phyloP scores from a whole-genome alignment of 2,888 invertebrate species.

The Melanargia galathea region DNA sequence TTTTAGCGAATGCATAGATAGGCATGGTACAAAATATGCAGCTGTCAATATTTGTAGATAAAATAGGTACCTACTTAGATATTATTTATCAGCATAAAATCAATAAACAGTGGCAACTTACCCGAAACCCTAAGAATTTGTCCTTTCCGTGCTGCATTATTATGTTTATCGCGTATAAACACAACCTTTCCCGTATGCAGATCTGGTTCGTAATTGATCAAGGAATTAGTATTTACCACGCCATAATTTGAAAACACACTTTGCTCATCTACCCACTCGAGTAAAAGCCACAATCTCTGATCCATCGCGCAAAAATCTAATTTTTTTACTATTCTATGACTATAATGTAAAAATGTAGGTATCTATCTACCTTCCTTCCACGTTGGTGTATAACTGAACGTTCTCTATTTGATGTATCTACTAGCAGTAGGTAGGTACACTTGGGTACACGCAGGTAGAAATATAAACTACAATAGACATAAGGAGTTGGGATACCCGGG shows the following conservation, averaged over 20 bases:
- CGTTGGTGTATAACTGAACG: conserved; percentile 39
- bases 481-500: conserved; percentile 28
- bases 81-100: neutral
- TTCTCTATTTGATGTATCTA: conserved; percentile 18
- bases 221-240: conserved; percentile 52
- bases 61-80: neutral
- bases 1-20: too few species aligned
- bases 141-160: conserved; percentile 50
- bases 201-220: conserved; percentile 48
- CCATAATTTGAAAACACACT: conserved; percentile 56
- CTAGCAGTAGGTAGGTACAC: neutral
- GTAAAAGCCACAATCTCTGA: conserved; percentile 58
- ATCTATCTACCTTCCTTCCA: conserved; percentile 16
- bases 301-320: conserved; percentile 47
- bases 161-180: conserved; percentile 47
- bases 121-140: conserved; percentile 61
- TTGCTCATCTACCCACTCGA: conserved; percentile 61
- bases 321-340: neutral
- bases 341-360: neutral
- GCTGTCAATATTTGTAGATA: too few species aligned
- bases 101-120: conserved; percentile 40
- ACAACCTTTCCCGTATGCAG: conserved; percentile 54
- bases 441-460: conserved; percentile 45
- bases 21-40: too few species aligned
- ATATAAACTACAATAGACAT: conserved; percentile 42